Percentiles rank a stretch among this genome's conserved stretches.
These are phyloP conservation scores for Gortyna flavago DNA, from an alignment of 2,888 invertebrate species.

Conservation along the genomic window DNA sequence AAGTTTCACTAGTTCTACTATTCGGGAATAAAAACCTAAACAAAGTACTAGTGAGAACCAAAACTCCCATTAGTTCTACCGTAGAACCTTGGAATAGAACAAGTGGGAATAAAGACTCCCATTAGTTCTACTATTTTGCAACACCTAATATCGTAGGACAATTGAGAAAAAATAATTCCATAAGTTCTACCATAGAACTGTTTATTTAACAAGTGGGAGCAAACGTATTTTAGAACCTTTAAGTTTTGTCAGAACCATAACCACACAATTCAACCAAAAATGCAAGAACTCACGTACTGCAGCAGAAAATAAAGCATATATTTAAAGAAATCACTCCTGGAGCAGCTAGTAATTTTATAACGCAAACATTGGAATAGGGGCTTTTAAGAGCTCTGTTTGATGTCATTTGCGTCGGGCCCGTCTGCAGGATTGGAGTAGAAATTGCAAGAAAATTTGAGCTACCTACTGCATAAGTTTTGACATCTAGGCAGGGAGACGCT, in stretches of 20 bases:
- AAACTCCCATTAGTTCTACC: neutral
- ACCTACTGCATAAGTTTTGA: neutral
- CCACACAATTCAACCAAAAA: neutral
- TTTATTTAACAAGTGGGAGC: too few relatives aligned
- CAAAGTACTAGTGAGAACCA: neutral
- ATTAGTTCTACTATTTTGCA: too few relatives aligned
- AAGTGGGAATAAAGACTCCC: neutral
- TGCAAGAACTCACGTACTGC: neutral
- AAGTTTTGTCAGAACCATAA: neutral
- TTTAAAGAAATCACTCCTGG: neutral
- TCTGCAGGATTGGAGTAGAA: neutral
- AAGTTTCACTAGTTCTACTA: neutral
- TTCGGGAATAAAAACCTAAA: neutral
- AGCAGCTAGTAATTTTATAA: neutral
- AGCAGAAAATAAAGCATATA: neutral
- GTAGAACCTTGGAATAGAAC: neutral
- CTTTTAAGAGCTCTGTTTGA: slow-evolving; percentile 4
- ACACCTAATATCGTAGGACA: too few relatives aligned
- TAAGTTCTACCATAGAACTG: too few relatives aligned
- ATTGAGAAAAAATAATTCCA: too few relatives aligned
- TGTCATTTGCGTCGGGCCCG: neutral
- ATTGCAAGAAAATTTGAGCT: neutral
- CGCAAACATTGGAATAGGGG: neutral
- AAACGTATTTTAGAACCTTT: neutral
- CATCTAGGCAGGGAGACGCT: neutral